phyloP scores from a whole-genome alignment of 2,797 vertebrate genomes.

The Hypotaenidia okinawae region DNA sequence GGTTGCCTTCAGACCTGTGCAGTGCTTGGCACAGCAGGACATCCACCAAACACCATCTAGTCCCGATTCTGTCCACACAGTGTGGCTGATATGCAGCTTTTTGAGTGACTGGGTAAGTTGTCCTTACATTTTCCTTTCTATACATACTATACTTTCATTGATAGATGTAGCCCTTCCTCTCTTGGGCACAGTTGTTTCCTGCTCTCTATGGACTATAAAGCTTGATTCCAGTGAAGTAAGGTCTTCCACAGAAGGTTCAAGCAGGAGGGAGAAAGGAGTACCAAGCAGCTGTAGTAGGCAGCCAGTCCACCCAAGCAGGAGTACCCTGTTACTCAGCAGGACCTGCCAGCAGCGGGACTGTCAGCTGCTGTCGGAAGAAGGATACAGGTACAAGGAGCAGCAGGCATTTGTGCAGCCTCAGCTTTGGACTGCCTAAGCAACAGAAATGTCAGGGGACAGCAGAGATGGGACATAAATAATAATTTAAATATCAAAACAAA shows the following conservation, averaged over 20 bases:
- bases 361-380: neutral
- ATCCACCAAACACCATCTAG: neutral
- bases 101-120: neutral
- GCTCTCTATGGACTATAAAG: rapidly evolving
- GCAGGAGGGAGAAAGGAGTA: neutral
- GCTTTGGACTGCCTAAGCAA: neutral
- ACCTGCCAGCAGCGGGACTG: neutral
- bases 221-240: neutral
- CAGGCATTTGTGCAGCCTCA: neutral
- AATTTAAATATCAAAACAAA: neutral
- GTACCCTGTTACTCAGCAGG: neutral
- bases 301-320: neutral
- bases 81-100: neutral
- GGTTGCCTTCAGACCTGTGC: neutral
- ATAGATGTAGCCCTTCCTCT: neutral
- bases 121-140: neutral
- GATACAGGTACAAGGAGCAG: neutral
- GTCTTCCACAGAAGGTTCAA: neutral
- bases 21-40: neutral
- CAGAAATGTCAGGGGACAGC: neutral
- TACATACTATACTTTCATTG: neutral
- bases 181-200: neutral
- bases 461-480: neutral
- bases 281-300: neutral
- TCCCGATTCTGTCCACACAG: neutral